Percentiles rank a stretch among this genome's conserved stretches.
These are phyloP conservation scores for Sinella curviseta DNA, from an alignment of 1,140 invertebrate species.

Conservation along the genomic window DNA sequence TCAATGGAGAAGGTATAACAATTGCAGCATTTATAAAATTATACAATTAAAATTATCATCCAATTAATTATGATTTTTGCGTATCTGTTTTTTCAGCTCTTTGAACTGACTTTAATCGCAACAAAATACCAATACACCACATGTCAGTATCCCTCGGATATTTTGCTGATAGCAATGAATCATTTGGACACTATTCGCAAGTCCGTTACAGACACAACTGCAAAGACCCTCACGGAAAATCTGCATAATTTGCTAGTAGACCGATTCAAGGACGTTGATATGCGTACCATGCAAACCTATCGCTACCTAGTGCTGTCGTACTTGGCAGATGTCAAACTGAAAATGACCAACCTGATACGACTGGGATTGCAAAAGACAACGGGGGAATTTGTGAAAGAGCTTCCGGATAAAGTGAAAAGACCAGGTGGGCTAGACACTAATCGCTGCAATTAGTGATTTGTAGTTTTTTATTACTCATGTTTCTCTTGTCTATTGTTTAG, in stretches of 20 bases:
- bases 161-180: conserved; percentile 45
- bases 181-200: conserved; percentile 45
- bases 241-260: conserved; percentile 38
- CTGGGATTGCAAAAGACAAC: conserved; percentile 39
- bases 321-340: conserved; percentile 41
- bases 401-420: conserved; percentile 34
- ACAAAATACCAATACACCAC: conserved; percentile 47
- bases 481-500: neutral
- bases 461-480: neutral
- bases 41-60: no score
- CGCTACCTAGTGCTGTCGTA: conserved; percentile 39
- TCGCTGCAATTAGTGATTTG: neutral
- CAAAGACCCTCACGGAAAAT: conserved; percentile 32
- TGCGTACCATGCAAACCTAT: conserved; percentile 37
- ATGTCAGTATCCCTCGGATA: conserved; percentile 42
- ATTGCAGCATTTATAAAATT: no score
- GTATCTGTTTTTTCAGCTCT: conserved; percentile 38
- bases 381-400: conserved; percentile 42
- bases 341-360: conserved; percentile 49
- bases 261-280: conserved; percentile 10
- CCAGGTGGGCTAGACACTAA: conserved; percentile 23
- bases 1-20: conserved; percentile 47
- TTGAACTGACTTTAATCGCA: conserved; percentile 46
- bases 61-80: conserved; percentile 13
- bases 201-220: conserved; percentile 36